These are phyloP conservation scores for Pantelozetes paolii DNA, from an alignment of 2,888 invertebrate genomes.

Conservation along the genomic window DNA sequence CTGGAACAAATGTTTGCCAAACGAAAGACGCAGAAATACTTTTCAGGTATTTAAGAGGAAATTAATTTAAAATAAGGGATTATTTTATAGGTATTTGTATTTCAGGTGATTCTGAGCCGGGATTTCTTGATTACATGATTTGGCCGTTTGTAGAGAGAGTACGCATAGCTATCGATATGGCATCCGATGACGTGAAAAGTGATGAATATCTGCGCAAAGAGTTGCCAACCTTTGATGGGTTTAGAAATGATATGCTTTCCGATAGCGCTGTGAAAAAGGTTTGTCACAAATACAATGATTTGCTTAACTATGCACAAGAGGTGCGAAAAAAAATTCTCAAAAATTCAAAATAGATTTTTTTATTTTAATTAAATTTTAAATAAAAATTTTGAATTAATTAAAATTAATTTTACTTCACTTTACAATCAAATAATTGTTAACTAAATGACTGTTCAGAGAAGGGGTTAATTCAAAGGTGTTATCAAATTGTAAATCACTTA, in stretches of 20 bases:
- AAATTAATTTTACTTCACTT: no score
- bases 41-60: conserved; percentile 55
- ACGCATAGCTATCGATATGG: conserved; percentile 51
- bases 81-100: background rate
- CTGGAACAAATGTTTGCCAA: conserved; percentile 64
- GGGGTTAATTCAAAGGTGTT: no score
- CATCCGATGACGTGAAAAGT: background rate
- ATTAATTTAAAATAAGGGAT: background rate
- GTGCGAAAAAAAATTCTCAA: no score
- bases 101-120: conserved; percentile 54
- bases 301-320: no score
- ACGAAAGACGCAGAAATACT: conserved; percentile 62
- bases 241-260: background rate
- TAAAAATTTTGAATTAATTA: no score
- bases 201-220: background rate
- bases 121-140: conserved; percentile 56
- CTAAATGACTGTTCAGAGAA: no score
- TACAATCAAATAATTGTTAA: no score
- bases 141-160: conserved; percentile 62
- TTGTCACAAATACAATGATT: background rate
- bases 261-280: conserved; percentile 1
- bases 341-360: no score
- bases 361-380: no score
- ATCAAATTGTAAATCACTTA: no score
- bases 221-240: background rate